Base-by-base conservation (phyloP, 1,140 invertebrate species). In the Trachelipus rathkii region DNA sequence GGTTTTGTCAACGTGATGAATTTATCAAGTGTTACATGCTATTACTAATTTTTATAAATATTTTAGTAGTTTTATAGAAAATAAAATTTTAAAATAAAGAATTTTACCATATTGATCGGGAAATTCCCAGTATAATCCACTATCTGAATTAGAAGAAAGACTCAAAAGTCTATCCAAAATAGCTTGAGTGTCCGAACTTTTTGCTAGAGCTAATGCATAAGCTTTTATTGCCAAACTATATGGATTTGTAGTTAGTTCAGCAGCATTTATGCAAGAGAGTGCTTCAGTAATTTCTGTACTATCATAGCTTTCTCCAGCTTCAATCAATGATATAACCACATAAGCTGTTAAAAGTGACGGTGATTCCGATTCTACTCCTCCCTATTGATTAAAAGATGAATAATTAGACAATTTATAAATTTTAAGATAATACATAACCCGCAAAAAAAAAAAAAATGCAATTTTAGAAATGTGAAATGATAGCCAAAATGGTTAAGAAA, bases 171-270 rank as follows among this genome's bases (percentile, higher is more conserved):
- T 66, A 7, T 77, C 71, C 13, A 84, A 67, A 3, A 76, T 67
- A 10, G 68, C 60, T 15, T 77, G 23, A 13, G 83, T 81, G 2
- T 60, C 72, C 3, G 75, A 43, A 44, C 84, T 84, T 15, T 86
- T 84, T 33, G 90, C 84, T 44, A 91, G 84, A 15, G 87, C 84
- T n/a, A 92, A 83, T 2, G 88, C 88, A 74, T 90, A 90, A 3
- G 89, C 87, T 43, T 86, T 86, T 0, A 91, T 84, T 10, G 89
- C 85, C 33, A 88, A 77, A 0, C 88, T 87, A 78, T 92, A 92
- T 0, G 89, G 86, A 83, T 95, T 92, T 53, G 91, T 88, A n/a
- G 79, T 68, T 8, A 33, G 24, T 8, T 74, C 71, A 46, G 19
- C 66, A 10, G 10, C 24, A 33, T 33, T 33, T 44, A 80, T 10